phyloP scores from a whole-genome alignment of 2,888 invertebrate genomes.

The Calliscelio sp. region DNA sequence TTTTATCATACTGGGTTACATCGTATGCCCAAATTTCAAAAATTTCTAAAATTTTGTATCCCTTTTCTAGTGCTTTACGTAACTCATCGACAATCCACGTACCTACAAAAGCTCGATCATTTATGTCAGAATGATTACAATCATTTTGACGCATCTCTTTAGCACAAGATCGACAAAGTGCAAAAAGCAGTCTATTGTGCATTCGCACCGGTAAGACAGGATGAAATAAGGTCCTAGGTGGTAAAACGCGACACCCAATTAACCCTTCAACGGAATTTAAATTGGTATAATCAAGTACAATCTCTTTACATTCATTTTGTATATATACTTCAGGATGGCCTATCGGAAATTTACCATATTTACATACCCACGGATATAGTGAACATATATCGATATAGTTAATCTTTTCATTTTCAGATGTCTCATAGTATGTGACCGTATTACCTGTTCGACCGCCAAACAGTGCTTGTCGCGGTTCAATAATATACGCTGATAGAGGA shows the following conservation, averaged over 20 bases:
- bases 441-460: constrained; percentile 30
- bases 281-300: background rate
- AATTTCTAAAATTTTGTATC: constrained; percentile 80
- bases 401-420: constrained; percentile 4
- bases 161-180: constrained; percentile 81
- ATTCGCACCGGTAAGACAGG: constrained; percentile 63
- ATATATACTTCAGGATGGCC: constrained; percentile 11
- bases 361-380: constrained; percentile 20
- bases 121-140: constrained; percentile 74
- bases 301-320: background rate
- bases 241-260: constrained; percentile 26
- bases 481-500: background rate
- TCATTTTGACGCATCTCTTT: constrained; percentile 71
- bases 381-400: constrained; percentile 24
- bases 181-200: constrained; percentile 80
- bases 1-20: constrained; percentile 70
- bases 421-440: background rate
- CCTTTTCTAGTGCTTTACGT: constrained; percentile 78
- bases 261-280: constrained; percentile 27
- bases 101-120: constrained; percentile 76
- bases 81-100: constrained; percentile 83
- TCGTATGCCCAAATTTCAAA: constrained; percentile 82
- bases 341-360: constrained; percentile 9
- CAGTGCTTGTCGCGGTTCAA: constrained; percentile 19
- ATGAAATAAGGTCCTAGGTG: constrained; percentile 66